Evolutionary conservation across 2,888 invertebrate genomes (phyloP).

Genomic region (Graphium colonna): DNA sequence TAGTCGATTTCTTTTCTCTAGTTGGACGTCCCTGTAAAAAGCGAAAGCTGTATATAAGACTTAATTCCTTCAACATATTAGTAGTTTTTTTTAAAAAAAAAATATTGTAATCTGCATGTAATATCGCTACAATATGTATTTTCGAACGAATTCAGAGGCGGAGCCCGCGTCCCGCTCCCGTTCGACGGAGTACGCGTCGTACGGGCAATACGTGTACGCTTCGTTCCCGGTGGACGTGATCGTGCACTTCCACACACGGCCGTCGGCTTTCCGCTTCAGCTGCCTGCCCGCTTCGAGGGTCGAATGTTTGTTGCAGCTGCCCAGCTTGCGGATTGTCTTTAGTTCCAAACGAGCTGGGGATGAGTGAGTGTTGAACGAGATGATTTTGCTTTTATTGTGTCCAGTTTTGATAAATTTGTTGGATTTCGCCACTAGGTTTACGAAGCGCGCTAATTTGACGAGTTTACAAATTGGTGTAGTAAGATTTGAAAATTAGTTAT

Average conservation of each 20-base stretch:
- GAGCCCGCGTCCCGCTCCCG: slow-evolving; percentile 42
- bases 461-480: too few species aligned
- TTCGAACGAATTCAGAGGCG: slow-evolving; percentile 53
- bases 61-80: too few species aligned
- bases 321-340: slow-evolving; percentile 97
- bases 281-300: slow-evolving; percentile 97
- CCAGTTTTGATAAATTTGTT: too few species aligned
- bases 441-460: too few species aligned
- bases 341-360: slow-evolving; percentile 94
- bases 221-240: slow-evolving; percentile 99
- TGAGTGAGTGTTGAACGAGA: slow-evolving; percentile 82
- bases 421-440: too few species aligned
- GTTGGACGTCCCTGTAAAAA: too few species aligned
- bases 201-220: slow-evolving; percentile 91
- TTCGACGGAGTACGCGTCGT: slow-evolving; percentile 66
- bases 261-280: slow-evolving; percentile 96
- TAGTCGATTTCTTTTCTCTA: too few species aligned
- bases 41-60: too few species aligned
- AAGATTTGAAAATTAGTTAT: too few species aligned
- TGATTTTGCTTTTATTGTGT: too few species aligned
- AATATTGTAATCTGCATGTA: neutral
- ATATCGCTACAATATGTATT: neutral
- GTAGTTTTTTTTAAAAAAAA: too few species aligned
- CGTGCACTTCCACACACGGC: slow-evolving; percentile 99
- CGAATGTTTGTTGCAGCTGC: slow-evolving; percentile 96